phyloP scores from a whole-genome alignment of 2,113 vertebrate species.

The Rhagologus leucostigma region DNA sequence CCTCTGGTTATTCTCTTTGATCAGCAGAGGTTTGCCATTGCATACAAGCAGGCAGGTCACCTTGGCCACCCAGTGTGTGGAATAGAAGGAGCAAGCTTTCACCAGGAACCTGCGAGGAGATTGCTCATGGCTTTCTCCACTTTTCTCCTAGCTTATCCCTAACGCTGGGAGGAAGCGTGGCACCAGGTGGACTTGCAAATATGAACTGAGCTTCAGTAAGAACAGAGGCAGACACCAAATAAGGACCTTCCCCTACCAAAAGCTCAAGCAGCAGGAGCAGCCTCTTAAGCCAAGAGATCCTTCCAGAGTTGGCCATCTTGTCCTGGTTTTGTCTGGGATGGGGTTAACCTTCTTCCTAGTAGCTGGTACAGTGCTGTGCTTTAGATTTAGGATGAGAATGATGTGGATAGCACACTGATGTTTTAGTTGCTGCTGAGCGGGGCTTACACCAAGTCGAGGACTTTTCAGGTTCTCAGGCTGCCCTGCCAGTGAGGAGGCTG shows the following conservation, averaged over 20 bases:
- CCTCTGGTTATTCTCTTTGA: constrained; percentile 56
- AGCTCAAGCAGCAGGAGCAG: neutral
- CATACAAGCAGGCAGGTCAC: constrained; percentile 53
- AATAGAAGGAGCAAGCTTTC: constrained; percentile 71
- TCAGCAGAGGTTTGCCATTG: constrained; percentile 59
- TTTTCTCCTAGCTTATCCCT: neutral
- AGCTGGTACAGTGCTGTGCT: neutral
- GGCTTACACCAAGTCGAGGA: neutral
- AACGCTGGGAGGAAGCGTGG: neutral
- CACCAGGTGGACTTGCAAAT: neutral
- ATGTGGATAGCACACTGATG: neutral
- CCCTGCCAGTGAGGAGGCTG: rapidly evolving
- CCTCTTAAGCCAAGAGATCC: neutral
- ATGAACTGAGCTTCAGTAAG: neutral
- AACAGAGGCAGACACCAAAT: neutral
- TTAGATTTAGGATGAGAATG: neutral
- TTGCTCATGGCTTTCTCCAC: neutral
- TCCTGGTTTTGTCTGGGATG: neutral
- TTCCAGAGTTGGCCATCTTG: neutral
- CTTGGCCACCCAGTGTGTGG: constrained; percentile 66
- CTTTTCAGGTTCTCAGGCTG: neutral
- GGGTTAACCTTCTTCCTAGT: neutral
- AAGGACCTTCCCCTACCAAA: neutral
- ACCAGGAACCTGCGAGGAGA: constrained; percentile 63
- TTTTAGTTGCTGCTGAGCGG: neutral